Base-by-base conservation (phyloP, 2,797 vertebrate genomes). In the Huso huso region DNA sequence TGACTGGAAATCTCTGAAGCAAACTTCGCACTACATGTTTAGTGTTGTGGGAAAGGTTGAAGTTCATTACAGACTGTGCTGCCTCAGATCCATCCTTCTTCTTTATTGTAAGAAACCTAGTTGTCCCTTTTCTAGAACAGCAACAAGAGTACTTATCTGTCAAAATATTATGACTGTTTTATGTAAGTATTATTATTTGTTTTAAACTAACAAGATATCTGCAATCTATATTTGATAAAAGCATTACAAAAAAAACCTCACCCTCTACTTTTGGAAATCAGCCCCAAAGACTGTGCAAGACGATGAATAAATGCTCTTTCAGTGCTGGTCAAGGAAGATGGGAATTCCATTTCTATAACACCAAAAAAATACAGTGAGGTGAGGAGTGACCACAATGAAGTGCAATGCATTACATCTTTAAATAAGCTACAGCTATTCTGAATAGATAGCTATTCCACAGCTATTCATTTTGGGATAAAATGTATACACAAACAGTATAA, bases 191-290 rank as follows among this genome's bases (percentile, higher is more conserved):
- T 37, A 37, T 37, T 5, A 37, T 37, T 37, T 37, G 37, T 37
- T 37, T 37, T 37, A 37, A 3, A 37, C 23, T 37, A 37, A 37
- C 23, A 37, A 37, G 23, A 37, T 37, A 37, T 2, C 23, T 37
- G 23, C 23, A 23, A 23, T 23, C 23, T 23, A 23, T 23, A 23
- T 23, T 23, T 23, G 23, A 23, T 37, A 37, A 37, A 37, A 23
- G 3, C 23, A 23, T 3, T n/a, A 37, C 2, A 37, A 2, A 37
- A 37, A 61, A 49, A 10, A 58, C 73, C 91, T 88, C 77, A 96
- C 95, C 94, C 95, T 86, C 82, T 91, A 76, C 95, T 98, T 83
- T 93, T 95, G 48, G 96, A 95, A 67, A 94, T 82, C 71, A 94
- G 89, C 3, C 96, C 96, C 71, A 93, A 79, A 23, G 93, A 93